Percentiles rank a stretch among this genome's conserved stretches.
Evolutionary conservation across 2,888 invertebrate species (phyloP).

Genomic region (Brachylomia viminalis): DNA sequence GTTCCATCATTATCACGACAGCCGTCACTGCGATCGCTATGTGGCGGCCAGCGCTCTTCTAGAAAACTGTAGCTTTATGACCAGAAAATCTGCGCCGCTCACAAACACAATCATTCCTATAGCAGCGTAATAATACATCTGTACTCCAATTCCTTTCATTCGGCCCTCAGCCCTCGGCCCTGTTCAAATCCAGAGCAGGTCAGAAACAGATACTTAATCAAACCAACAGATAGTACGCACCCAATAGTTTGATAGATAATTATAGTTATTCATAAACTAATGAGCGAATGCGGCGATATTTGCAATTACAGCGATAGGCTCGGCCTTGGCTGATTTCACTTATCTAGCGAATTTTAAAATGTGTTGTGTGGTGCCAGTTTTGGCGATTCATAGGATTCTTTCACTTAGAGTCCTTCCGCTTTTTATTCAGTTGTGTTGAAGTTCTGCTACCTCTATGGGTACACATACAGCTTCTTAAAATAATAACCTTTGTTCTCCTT

Average conservation of each 20-base stretch:
- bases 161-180: slow-evolving; percentile 14
- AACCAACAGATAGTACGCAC: slow-evolving; percentile 29
- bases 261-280: slow-evolving; percentile 53
- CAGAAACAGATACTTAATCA: slow-evolving; percentile 43
- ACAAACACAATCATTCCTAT: background rate
- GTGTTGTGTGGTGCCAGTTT: slow-evolving; percentile 19
- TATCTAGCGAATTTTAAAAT: slow-evolving; percentile 59
- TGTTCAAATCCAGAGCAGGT: slow-evolving; percentile 39
- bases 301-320: slow-evolving; percentile 40
- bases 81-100: background rate
- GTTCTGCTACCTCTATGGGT: too few relatives aligned
- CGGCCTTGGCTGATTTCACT: slow-evolving; percentile 62
- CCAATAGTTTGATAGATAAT: slow-evolving; percentile 46
- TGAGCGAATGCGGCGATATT: slow-evolving; percentile 47
- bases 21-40: too few relatives aligned
- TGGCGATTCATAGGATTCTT: background rate
- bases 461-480: too few relatives aligned
- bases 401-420: too few relatives aligned
- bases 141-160: slow-evolving; percentile 38
- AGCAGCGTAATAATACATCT: background rate
- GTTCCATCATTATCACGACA: too few relatives aligned
- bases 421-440: too few relatives aligned
- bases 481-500: too few relatives aligned
- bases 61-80: background rate
- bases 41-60: too few relatives aligned